Evolutionary conservation across 2,888 invertebrate species (phyloP), one percentile per base, ranked within the genome.

Genomic region (Diaperis boleti): DNA sequence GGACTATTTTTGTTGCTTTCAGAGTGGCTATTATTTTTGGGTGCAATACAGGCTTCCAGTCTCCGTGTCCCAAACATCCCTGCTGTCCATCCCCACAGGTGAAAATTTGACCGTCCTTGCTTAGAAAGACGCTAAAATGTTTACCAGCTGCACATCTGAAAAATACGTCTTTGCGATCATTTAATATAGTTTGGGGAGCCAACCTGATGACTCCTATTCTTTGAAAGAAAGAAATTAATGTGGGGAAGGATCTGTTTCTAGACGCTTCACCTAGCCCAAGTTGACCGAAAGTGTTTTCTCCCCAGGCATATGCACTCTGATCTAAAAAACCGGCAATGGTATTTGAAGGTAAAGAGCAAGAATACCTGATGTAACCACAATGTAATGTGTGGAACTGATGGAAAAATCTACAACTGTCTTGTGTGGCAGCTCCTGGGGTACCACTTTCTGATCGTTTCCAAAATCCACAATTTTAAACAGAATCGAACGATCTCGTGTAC

Each of bases 251-350:
- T 60, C 83, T 81, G 81, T 85, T 86, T 1, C 80, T 77, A 65
- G 84, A 82, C 5, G 82, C 70, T 3, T 81, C 79, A 15, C 84
- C 85, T 33, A 85, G 81, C 0, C 89, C 91, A 42, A 92, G 79
- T 75, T 91, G 89, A 0, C 91, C 91, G 72, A 84, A 82, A 4
- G 80, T 78, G 13, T 89, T 89, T 72, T 87, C 86, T 11, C 91
- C 91, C 90, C 91, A 91, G 0, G 87, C 84, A 74, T 86, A 91
- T 1, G 89, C 88, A 29, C 85, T 81, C 14, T 85, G 83, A 75
- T 90, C 89, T 79, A 59, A 17, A 68, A 56, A 49, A 49, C 1
- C 7, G 8, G 2, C 13, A 29, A 33, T 17, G 7, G 6, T 20
- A 20, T 4, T 4, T 20, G 6, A 20, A 4, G 4, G 1, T 26